These are phyloP conservation scores for Neoarius graeffei DNA, from an alignment of 2,113 vertebrate genomes.

Conservation along the genomic window DNA sequence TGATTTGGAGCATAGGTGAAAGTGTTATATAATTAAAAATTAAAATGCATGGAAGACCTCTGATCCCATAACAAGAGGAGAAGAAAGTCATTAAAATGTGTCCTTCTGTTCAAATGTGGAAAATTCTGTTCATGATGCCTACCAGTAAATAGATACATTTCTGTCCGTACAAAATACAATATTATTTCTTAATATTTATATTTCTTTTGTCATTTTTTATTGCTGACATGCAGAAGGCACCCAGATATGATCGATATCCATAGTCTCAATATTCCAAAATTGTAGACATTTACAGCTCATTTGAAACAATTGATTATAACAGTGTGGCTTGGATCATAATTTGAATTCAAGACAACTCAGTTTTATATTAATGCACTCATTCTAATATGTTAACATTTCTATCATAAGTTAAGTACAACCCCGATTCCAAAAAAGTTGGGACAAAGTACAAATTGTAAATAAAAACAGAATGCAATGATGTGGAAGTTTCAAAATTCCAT, in stretches of 20 bases:
- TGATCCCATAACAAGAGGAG: constrained; percentile 15
- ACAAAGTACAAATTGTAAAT: no score
- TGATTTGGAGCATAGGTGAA: constrained; percentile 31
- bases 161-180: background rate
- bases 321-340: background rate
- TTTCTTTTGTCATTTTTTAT: background rate
- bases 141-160: background rate
- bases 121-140: background rate
- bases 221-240: background rate
- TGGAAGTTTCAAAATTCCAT: no score
- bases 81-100: constrained; percentile 28
- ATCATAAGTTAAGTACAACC: background rate
- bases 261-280: background rate
- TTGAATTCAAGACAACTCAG: no score
- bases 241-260: background rate
- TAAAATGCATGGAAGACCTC: constrained; percentile 20
- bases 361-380: background rate
- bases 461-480: no score
- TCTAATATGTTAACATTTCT: background rate
- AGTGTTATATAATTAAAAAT: constrained; percentile 45
- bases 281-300: background rate
- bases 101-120: constrained; percentile 13
- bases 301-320: background rate
- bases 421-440: no score
- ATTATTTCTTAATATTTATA: background rate